Percentiles rank a stretch among this genome's conserved stretches.
phyloP scores from a whole-genome alignment of 2,797 vertebrate species.

The Geotrypetes seraphini region DNA sequence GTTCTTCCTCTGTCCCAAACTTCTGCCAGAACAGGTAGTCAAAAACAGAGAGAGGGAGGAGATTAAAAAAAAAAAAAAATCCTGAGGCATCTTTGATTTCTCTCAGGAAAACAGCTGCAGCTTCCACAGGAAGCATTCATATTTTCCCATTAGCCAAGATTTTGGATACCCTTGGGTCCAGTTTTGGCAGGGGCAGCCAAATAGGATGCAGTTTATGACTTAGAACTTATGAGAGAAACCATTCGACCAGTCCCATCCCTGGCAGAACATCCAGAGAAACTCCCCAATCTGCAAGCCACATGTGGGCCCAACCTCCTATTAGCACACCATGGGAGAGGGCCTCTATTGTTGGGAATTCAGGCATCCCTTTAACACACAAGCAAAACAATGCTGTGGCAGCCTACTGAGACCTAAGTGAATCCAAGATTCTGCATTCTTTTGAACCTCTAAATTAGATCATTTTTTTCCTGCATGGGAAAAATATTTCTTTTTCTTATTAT shows the following conservation, averaged over 20 bases:
- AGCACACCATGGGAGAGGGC: constrained; percentile 57
- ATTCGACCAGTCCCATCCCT: constrained; percentile 49
- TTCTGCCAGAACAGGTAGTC: constrained; percentile 73
- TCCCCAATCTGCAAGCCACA: constrained; percentile 52
- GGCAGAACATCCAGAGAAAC: constrained; percentile 54
- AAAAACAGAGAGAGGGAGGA: constrained; percentile 50
- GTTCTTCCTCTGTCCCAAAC: constrained; percentile 28
- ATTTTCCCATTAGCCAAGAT: constrained; percentile 70
- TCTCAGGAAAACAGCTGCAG: constrained; percentile 78
- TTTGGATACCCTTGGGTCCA: constrained; percentile 64
- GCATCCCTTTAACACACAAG: constrained; percentile 42
- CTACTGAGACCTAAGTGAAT: too few relatives aligned
- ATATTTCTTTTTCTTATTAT: neutral
- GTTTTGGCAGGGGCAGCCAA: constrained; percentile 64
- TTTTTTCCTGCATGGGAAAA: neutral
- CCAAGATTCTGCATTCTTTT: too few relatives aligned
- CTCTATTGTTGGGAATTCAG: constrained; percentile 34
- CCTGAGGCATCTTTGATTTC: constrained; percentile 38
- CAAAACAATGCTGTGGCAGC: constrained; percentile 32
- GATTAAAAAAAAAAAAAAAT: too few relatives aligned
- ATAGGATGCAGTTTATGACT: constrained; percentile 86
- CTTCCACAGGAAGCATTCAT: constrained; percentile 68
- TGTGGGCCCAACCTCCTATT: constrained; percentile 53
- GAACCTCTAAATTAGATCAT: too few relatives aligned
- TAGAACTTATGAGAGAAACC: constrained; percentile 61